Evolutionary conservation across 1,140 invertebrate genomes (phyloP).

Genomic region (Diploscapter pachys): DNA sequence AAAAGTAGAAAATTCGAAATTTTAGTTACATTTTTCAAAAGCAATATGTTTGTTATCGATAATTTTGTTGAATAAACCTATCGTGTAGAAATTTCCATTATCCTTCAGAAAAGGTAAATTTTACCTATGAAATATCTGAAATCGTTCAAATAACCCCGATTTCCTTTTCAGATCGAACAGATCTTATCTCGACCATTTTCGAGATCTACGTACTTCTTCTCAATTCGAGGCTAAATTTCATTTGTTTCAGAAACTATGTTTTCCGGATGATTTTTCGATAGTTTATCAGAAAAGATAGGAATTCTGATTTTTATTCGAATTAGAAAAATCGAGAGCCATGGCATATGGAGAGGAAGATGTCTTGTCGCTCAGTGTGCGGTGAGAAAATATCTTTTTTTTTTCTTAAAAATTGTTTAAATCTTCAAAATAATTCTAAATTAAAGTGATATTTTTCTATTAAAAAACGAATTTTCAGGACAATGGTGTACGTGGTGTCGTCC

Average conservation of each 20-base stretch:
- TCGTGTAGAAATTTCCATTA: background rate
- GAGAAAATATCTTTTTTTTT: background rate
- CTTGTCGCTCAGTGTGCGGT: constrained; percentile 14
- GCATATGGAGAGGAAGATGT: constrained; percentile 32
- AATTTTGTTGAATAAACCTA: constrained; percentile 6
- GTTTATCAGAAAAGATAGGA: background rate
- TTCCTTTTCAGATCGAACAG: too few species aligned
- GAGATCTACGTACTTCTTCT: too few species aligned
- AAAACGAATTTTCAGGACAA: constrained; percentile 6
- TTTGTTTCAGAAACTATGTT: background rate
- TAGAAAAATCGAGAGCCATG: background rate
- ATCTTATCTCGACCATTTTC: too few species aligned
- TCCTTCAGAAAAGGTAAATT: background rate
- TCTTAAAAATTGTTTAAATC: background rate
- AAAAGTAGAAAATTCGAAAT: too few species aligned
- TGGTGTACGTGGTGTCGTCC: constrained; percentile 40
- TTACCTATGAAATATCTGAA: too few species aligned
- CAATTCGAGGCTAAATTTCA: background rate
- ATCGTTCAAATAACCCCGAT: background rate
- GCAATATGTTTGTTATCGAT: constrained; percentile 3
- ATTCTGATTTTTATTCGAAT: too few species aligned
- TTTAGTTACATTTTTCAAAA: too few species aligned
- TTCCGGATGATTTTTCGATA: constrained; percentile 4
- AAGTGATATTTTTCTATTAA: background rate
- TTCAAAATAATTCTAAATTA: background rate